Evolutionary conservation across 2,888 invertebrate genomes (phyloP).

Genomic region (Odontocolon sp.): DNA sequence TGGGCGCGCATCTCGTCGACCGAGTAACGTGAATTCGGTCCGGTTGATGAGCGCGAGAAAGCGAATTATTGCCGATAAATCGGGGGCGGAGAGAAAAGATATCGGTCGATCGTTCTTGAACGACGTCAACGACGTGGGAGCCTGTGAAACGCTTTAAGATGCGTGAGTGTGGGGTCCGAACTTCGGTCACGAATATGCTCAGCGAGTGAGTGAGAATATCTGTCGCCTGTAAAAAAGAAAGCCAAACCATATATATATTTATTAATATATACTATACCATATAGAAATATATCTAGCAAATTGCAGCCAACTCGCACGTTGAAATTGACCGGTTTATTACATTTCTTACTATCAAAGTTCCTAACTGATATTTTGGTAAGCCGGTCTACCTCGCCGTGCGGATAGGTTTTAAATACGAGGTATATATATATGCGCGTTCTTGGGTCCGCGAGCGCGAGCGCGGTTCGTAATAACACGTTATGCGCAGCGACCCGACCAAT

Average conservation of each 20-base stretch:
- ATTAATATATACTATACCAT: not conserved
- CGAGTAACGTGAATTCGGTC: constrained; percentile 3
- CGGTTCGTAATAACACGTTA: constrained; percentile 74
- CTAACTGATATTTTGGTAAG: too few species aligned
- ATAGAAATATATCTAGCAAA: not conserved
- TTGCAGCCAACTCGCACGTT: too few species aligned
- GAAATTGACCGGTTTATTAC: too few species aligned
- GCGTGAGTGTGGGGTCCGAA: not conserved
- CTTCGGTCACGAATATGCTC: not conserved
- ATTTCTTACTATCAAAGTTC: too few species aligned
- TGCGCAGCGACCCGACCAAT: constrained; percentile 69
- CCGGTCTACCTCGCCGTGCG: too few species aligned
- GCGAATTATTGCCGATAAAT: constrained; percentile 27
- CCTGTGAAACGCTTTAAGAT: not conserved
- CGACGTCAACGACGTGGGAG: not conserved
- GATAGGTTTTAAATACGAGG: too few species aligned
- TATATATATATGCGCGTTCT: constrained; percentile 52
- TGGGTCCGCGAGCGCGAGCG: constrained; percentile 64
- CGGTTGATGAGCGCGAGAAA: constrained; percentile 8
- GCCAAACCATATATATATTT: constrained; percentile 27
- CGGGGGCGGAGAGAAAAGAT: constrained; percentile 24
- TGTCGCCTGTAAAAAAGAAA: constrained; percentile 48
- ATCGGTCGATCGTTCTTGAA: constrained; percentile 2
- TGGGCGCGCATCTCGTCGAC: too few species aligned
- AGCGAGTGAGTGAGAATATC: constrained; percentile 12